Evolutionary conservation across 2,888 invertebrate genomes (phyloP).

Genomic region (Miltochrista miniata): DNA sequence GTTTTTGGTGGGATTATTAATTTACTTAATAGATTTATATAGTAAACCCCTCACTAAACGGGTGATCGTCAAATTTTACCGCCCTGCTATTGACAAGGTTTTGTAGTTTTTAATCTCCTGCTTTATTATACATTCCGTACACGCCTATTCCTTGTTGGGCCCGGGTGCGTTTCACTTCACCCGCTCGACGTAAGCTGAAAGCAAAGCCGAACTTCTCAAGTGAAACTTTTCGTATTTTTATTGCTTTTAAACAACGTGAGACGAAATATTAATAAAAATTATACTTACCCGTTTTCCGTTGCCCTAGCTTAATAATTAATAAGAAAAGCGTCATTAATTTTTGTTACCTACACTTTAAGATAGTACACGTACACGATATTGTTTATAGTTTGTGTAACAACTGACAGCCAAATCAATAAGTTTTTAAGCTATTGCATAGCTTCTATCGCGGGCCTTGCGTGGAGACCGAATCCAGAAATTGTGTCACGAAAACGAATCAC

Average conservation of each 20-base stretch:
- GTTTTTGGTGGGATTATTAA: no score
- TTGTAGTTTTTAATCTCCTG: slow-evolving; percentile 81
- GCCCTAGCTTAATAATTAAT: slow-evolving; percentile 6
- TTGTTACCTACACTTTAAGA: no score
- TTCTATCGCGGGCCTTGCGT: no score
- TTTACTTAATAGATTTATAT: background rate
- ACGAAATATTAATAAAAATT: slow-evolving; percentile 76
- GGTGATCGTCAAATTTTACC: slow-evolving; percentile 36
- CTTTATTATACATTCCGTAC: slow-evolving; percentile 80
- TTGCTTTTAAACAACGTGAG: slow-evolving; percentile 80
- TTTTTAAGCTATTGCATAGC: no score
- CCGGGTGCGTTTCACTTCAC: slow-evolving; percentile 67
- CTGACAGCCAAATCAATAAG: no score
- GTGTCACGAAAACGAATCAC: no score
- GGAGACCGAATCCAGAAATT: no score
- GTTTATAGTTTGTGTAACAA: no score
- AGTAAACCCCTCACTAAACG: slow-evolving; percentile 14
- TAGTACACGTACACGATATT: no score
- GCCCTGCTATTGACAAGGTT: slow-evolving; percentile 74
- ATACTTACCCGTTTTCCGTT: slow-evolving; percentile 41
- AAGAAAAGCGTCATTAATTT: background rate
- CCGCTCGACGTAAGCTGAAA: slow-evolving; percentile 64
- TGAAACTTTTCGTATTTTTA: slow-evolving; percentile 78
- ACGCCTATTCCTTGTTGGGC: slow-evolving; percentile 81
- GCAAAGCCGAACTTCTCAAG: slow-evolving; percentile 74